phyloP scores from a whole-genome alignment of 1,140 invertebrate species.

The Eurosta solidaginis region DNA sequence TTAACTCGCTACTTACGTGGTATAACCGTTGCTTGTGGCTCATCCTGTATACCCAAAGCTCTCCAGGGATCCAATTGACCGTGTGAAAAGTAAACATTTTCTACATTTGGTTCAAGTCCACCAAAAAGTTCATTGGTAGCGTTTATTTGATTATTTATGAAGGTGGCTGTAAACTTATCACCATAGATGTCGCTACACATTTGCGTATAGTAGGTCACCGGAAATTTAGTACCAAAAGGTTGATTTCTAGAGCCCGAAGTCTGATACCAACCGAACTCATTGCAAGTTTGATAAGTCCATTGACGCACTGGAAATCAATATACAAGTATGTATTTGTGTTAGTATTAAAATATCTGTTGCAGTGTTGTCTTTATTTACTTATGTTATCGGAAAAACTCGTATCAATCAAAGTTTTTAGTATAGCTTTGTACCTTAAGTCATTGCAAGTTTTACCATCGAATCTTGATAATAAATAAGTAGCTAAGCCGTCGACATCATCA shows the following conservation, averaged over 20 bases:
- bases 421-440: constrained; percentile 48
- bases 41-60: constrained; percentile 63
- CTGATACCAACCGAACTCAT: constrained; percentile 76
- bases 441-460: constrained; percentile 38
- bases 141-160: constrained; percentile 51
- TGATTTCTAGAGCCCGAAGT: constrained; percentile 65
- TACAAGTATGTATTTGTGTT: neutral
- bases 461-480: constrained; percentile 41
- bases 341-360: neutral
- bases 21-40: constrained; percentile 44
- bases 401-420: constrained; percentile 39
- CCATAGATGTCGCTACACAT: constrained; percentile 73
- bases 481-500: constrained; percentile 46
- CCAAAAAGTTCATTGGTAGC: constrained; percentile 68
- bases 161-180: constrained; percentile 42
- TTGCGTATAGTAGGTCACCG: constrained; percentile 63
- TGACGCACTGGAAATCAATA: constrained; percentile 60
- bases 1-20: too few species aligned
- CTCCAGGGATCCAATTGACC: constrained; percentile 71
- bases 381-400: constrained; percentile 43
- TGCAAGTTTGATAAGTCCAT: constrained; percentile 77
- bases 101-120: constrained; percentile 63
- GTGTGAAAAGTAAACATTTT: constrained; percentile 69
- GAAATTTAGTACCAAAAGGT: constrained; percentile 68
- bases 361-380: constrained; percentile 37